These are phyloP conservation scores for Oceanites oceanicus DNA, from an alignment of 2,113 vertebrate genomes.

Conservation along the genomic window DNA sequence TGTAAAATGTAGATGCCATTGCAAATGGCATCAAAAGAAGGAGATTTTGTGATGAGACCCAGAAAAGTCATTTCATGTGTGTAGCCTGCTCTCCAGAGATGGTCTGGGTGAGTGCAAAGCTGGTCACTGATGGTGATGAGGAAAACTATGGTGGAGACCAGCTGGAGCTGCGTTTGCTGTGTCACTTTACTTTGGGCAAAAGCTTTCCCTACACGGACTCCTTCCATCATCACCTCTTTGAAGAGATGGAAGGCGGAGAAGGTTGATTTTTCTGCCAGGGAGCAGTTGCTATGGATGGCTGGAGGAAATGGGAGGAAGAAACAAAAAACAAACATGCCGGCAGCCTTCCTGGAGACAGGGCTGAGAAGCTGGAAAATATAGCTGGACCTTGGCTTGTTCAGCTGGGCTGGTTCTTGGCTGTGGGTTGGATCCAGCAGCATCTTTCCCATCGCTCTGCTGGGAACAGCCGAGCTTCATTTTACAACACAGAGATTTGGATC, in stretches of 20 bases:
- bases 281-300: slow-evolving; percentile 20
- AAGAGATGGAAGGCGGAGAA: neutral
- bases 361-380: slow-evolving; percentile 57
- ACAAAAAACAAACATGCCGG: slow-evolving; percentile 13
- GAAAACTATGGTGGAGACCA: neutral
- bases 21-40: neutral
- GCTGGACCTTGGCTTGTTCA: neutral
- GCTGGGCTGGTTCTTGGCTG: neutral
- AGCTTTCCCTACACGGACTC: neutral
- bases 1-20: neutral
- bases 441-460: neutral
- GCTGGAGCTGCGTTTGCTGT: neutral
- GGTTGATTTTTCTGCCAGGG: neutral
- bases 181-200: neutral
- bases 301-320: slow-evolving; percentile 47
- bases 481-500: neutral
- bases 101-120: neutral
- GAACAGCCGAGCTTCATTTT: neutral
- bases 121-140: neutral
- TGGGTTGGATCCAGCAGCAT: neutral
- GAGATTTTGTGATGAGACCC: neutral
- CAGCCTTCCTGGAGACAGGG: slow-evolving; percentile 67
- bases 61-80: neutral
- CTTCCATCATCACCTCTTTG: neutral
- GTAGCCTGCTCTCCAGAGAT: neutral